Evolutionary conservation across 2,888 invertebrate species (phyloP).

Genomic region (Panzeria rudis): DNA sequence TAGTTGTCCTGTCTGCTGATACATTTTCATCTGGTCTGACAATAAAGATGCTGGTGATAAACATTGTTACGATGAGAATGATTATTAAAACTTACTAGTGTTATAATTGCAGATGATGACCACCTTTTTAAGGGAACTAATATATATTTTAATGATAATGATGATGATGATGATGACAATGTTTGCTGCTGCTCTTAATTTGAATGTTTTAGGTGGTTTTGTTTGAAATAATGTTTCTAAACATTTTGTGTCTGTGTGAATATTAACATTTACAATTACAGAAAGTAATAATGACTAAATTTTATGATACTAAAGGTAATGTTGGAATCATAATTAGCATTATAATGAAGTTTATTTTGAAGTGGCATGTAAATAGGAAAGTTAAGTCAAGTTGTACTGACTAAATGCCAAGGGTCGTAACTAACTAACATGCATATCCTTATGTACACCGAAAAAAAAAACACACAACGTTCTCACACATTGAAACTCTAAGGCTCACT

Average conservation of each 20-base stretch:
- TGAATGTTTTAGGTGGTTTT: background rate
- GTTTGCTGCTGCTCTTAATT: constrained; percentile 4
- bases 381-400: constrained; percentile 32
- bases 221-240: background rate
- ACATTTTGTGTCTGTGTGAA: background rate
- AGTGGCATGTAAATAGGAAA: constrained; percentile 34
- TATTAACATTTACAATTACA: background rate
- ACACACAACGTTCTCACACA: background rate
- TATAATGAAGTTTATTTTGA: constrained; percentile 33
- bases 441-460: background rate
- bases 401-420: constrained; percentile 38
- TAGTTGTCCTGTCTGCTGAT: background rate
- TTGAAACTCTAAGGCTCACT: background rate
- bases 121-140: background rate
- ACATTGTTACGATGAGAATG: background rate
- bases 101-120: constrained; percentile 7
- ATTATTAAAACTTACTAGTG: constrained; percentile 14
- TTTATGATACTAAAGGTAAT: background rate
- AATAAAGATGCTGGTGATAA: background rate
- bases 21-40: background rate
- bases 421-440: constrained; percentile 38
- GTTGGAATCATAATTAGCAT: constrained; percentile 8
- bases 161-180: background rate
- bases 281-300: background rate
- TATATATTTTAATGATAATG: background rate